Evolutionary conservation across 2,797 vertebrate species (phyloP).

Genomic region (Malacoctenus gilli): DNA sequence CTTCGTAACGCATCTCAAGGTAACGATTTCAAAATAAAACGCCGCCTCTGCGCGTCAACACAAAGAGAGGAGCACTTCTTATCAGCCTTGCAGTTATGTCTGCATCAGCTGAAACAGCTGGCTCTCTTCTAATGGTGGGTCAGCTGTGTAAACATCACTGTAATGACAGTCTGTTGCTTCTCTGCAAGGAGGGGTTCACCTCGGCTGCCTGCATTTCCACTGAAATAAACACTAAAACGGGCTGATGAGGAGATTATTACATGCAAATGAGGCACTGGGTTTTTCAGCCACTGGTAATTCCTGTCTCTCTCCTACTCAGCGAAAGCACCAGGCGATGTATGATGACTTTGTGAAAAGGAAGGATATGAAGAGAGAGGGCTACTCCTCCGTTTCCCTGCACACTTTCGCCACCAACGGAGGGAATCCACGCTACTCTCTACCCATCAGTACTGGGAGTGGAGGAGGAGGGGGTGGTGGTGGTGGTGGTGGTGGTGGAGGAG

Average conservation of each 20-base stretch:
- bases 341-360: conserved; percentile 88
- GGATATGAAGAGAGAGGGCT: conserved; percentile 85
- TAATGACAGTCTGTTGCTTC: conserved; percentile 45
- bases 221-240: not conserved
- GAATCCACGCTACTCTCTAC: conserved; percentile 62
- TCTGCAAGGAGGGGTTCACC: not conserved
- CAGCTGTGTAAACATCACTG: conserved; percentile 14
- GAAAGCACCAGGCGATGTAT: conserved; percentile 86
- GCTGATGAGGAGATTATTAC: no score
- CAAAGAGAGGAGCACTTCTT: conserved; percentile 26
- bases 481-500: conserved; percentile 39
- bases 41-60: no score
- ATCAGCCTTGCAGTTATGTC: not conserved
- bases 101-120: conserved; percentile 22
- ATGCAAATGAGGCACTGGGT: no score
- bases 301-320: conserved; percentile 57
- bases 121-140: not conserved
- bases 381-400: conserved; percentile 75
- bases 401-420: conserved; percentile 71
- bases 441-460: conserved; percentile 53
- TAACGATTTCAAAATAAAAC: conserved; percentile 64
- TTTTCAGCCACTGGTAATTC: no score
- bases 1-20: conserved; percentile 88
- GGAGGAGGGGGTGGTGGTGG: conserved; percentile 45
- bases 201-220: no score